Evolutionary conservation across 2,888 invertebrate species (phyloP).

Genomic region (Zeuzera pyrina): DNA sequence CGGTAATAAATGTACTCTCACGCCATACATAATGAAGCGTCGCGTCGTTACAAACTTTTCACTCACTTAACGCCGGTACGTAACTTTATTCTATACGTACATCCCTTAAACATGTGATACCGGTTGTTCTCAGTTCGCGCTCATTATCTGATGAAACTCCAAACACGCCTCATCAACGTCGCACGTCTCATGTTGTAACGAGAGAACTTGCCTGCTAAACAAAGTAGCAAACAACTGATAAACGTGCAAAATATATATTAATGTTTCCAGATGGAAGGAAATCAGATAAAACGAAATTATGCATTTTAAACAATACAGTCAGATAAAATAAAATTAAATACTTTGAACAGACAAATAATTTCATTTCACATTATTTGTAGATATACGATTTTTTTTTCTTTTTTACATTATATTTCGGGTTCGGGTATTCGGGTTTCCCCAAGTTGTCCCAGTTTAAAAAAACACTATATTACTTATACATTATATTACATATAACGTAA

Average conservation of each 20-base stretch:
- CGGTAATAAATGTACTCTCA: not conserved
- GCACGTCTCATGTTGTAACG: constrained; percentile 10
- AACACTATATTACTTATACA: no score
- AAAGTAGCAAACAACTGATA: constrained; percentile 5
- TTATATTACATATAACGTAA: no score
- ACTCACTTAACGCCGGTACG: constrained; percentile 15
- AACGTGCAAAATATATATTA: not conserved
- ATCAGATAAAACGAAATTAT: no score
- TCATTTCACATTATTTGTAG: no score
- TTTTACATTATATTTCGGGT: no score
- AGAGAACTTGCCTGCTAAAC: constrained; percentile 5
- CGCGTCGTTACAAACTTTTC: constrained; percentile 19
- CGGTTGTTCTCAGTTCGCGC: constrained; percentile 8
- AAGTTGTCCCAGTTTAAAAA: no score
- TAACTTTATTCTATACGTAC: constrained; percentile 9
- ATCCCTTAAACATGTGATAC: constrained; percentile 1
- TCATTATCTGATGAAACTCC: constrained; percentile 25
- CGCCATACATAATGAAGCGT: constrained; percentile 16
- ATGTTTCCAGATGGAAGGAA: constrained; percentile 1
- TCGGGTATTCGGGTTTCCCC: no score
- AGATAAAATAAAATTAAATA: no score
- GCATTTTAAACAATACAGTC: no score
- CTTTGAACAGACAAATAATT: no score
- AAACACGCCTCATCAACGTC: constrained; percentile 23
- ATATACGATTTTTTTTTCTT: no score